A percentile compares a stretch with the other conserved stretches of the same genome.
Conservation (phyloP, 2,888 invertebrate genomes). For the Drosophila conformis region DNA sequence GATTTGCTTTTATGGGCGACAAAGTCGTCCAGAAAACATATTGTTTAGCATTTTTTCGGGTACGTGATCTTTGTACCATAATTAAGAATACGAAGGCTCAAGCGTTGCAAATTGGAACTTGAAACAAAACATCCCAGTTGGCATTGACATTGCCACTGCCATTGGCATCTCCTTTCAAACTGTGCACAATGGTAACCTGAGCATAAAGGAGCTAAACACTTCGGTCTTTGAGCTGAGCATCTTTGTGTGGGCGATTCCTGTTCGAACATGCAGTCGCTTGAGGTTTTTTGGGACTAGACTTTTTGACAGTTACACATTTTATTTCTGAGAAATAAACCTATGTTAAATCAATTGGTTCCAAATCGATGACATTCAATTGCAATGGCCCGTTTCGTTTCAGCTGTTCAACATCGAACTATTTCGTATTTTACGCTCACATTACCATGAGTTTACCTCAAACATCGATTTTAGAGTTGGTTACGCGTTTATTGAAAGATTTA, state of each 20-base stretch:
- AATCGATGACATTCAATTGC: constrained; percentile 73
- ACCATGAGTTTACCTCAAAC: constrained; percentile 30
- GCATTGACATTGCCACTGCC: constrained; percentile 31
- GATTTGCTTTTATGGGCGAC: constrained; percentile 68
- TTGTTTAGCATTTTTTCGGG: constrained; percentile 24
- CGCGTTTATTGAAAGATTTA: constrained; percentile 45
- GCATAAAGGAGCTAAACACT: constrained; percentile 44
- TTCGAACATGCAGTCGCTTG: constrained; percentile 27
- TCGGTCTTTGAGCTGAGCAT: constrained; percentile 2
- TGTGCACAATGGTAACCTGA: constrained; percentile 29
- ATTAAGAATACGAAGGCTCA: constrained; percentile 64
- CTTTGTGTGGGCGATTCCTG: constrained; percentile 39
- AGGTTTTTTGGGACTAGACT: constrained; percentile 28
- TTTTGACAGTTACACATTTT: constrained; percentile 66
- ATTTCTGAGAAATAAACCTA: constrained; percentile 68
- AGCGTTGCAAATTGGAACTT: constrained; percentile 72
- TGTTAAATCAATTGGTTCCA: constrained; percentile 78
- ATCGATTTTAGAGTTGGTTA: constrained; percentile 51
- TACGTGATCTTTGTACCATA: constrained; percentile 58
- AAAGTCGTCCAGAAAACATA: constrained; percentile 52
- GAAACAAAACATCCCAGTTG: constrained; percentile 54
- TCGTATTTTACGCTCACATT: constrained; percentile 60
- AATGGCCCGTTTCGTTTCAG: constrained; percentile 61
- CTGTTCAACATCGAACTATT: constrained; percentile 63
- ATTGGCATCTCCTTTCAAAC: constrained; percentile 43